Percentiles rank a stretch among this genome's conserved stretches.
These are phyloP conservation scores for Corythaixoides concolor DNA, from an alignment of 2,113 vertebrate species.

Conservation along the genomic window DNA sequence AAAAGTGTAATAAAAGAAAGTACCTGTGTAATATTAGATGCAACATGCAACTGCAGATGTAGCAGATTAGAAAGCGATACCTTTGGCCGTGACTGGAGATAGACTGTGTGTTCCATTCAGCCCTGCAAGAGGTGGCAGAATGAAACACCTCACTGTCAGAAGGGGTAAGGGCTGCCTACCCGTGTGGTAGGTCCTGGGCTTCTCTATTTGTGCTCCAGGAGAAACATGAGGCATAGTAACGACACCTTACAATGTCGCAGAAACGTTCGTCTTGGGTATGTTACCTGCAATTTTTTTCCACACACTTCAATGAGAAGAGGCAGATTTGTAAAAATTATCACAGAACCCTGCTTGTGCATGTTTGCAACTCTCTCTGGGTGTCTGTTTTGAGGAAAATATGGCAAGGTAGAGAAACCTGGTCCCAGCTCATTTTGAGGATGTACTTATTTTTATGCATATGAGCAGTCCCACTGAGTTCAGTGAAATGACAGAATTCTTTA, in stretches of 20 bases:
- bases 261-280: not conserved
- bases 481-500: not conserved
- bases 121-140: not conserved
- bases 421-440: not conserved
- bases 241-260: not conserved
- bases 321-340: not conserved
- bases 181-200: not conserved
- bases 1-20: not conserved
- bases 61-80: not conserved
- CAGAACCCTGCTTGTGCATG: not conserved
- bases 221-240: not conserved
- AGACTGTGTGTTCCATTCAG: not conserved
- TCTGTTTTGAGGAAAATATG: not conserved
- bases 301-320: not conserved
- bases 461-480: not conserved
- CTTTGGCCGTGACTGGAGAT: not conserved
- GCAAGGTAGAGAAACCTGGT: not conserved
- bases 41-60: not conserved
- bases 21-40: not conserved
- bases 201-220: not conserved
- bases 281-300: fast-evolving
- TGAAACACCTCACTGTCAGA: not conserved
- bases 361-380: not conserved
- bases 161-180: not conserved
- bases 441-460: not conserved